A percentile compares a stretch with the other conserved stretches of the same genome.
Evolutionary conservation across 2,797 vertebrate genomes (phyloP).

Genomic region (Melopsittacus undulatus): DNA sequence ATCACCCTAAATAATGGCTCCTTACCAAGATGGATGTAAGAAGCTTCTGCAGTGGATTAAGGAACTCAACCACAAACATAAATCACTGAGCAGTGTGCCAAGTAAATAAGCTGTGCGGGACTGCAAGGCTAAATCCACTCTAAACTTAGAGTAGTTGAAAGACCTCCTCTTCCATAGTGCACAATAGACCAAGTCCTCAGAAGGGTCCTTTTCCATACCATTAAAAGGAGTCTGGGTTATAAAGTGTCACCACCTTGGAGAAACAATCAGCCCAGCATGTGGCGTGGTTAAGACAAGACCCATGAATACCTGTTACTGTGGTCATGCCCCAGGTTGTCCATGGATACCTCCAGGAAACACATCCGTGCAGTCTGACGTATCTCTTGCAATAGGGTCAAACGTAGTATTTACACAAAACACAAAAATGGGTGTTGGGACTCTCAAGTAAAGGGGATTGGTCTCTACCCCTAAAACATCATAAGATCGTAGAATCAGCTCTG

Average conservation of each 20-base stretch:
- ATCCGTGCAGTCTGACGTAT: background rate
- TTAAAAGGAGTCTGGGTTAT: background rate
- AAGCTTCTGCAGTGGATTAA: background rate
- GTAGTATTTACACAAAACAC: background rate
- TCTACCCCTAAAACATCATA: background rate
- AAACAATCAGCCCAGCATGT: background rate
- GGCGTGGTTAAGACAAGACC: background rate
- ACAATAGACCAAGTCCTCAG: background rate
- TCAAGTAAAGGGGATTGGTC: background rate
- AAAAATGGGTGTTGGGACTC: background rate
- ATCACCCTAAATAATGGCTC: background rate
- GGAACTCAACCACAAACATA: background rate
- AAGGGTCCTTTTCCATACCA: background rate
- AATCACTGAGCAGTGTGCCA: background rate
- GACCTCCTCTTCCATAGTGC: background rate
- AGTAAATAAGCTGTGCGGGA: background rate
- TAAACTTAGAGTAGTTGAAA: background rate
- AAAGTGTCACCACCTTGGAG: background rate
- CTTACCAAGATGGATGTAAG: background rate
- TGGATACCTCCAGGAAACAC: background rate
- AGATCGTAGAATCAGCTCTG: background rate
- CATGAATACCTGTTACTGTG: background rate
- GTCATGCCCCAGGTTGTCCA: background rate
- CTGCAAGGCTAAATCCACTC: background rate
- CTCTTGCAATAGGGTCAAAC: background rate